Base-by-base conservation (phyloP, 2,888 invertebrate genomes). In the Ceratothoa steindachneri region DNA sequence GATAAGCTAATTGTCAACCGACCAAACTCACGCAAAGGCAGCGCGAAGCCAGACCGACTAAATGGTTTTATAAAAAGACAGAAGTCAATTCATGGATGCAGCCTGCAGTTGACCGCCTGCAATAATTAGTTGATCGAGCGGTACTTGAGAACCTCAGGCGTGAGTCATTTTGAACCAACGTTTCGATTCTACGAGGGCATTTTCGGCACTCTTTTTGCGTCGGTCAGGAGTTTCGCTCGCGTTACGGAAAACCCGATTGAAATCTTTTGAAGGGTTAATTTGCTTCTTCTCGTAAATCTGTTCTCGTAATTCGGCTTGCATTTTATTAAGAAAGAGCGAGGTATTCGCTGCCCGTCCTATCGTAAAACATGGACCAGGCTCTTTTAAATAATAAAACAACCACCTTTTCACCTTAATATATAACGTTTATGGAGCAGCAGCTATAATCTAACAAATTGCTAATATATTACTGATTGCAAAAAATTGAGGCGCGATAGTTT, bases 401-500 rank as follows among this genome's bases (percentile, higher is more conserved):
- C 2, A 60, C n/a, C 60, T 22, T 24, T 60, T 60, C 60, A 24
- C 60, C 60, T 60, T 60, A 60, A 60, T 60, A 60, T 60, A 60
- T 60, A 60, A 60, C 60, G 60, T 60, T 60, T 60, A 60, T 60
- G 60, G 60, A 24, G 22, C 60, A 60, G 60, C 60, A 60, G 60
- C 22, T 60, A 60, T 60, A 60, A 60, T 60, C 60, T 60, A 60
- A 60, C 60, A 60, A 60, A 60, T 60, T 60, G 60, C 60, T 60
- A 60, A 60, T 60, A 60, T 60, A 60, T 60, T 60, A 60, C 24
- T 22, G 9, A n/a, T 24, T 60, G 24, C 24, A 60, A 60, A 60
- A 60, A n/a, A 24, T 22, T 60, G 15, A 51, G 15, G 24, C 27
- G n/a, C 19, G 22, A 60, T 60, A 60, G n/a, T 60, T 24, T 60